A percentile compares a stretch with the other conserved stretches of the same genome.
Evolutionary conservation across 2,113 vertebrate species (phyloP).

Genomic region (Lagopus leucura): DNA sequence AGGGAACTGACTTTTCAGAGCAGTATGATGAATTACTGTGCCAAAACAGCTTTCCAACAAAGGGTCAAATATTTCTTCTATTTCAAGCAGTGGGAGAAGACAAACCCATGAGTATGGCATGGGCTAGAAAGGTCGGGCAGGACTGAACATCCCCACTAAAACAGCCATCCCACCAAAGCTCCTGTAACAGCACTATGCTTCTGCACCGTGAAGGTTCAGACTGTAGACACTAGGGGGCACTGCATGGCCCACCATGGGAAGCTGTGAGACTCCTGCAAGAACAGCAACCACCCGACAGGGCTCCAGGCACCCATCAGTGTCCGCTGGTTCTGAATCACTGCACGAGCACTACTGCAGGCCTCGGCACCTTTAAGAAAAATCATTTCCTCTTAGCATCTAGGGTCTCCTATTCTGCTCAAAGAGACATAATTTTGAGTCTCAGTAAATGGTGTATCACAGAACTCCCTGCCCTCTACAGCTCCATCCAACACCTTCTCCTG

Average conservation of each 20-base stretch:
- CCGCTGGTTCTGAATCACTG: background rate
- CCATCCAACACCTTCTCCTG: background rate
- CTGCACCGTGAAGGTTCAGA: accelerated
- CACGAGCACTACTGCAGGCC: background rate
- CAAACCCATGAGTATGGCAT: accelerated
- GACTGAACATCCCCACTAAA: background rate
- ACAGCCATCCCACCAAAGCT: background rate
- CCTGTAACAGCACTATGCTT: accelerated
- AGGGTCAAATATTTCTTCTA: accelerated
- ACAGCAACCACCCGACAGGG: background rate
- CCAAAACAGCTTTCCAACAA: background rate
- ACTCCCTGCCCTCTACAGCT: background rate
- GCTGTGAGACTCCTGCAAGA: background rate
- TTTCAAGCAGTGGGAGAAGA: background rate
- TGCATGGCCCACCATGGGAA: background rate
- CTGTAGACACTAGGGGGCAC: conserved; percentile 28
- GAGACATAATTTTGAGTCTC: background rate
- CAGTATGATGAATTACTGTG: background rate
- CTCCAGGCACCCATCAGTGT: background rate
- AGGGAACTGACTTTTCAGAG: background rate
- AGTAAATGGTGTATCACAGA: accelerated
- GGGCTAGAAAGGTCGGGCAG: background rate
- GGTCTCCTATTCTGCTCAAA: background rate
- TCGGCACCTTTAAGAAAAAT: background rate
- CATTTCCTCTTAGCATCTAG: background rate